Conservation (phyloP, 2,113 vertebrate species). For the Sakesphorus luctuosus region DNA sequence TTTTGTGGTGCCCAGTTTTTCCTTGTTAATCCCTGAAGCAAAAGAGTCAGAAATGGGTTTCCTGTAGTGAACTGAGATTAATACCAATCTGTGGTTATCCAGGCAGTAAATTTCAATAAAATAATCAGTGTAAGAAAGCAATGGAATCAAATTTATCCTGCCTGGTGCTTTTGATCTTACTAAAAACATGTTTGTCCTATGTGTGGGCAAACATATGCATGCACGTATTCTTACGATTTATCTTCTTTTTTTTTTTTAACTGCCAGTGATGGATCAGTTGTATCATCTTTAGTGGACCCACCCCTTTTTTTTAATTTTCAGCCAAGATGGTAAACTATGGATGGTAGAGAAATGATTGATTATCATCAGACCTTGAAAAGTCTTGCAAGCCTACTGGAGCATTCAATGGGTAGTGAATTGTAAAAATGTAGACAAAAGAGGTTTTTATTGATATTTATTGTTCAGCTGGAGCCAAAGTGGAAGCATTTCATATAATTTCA, state of each 20-base stretch:
- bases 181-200: background rate
- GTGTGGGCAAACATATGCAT: background rate
- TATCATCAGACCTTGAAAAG: background rate
- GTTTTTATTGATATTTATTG: background rate
- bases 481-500: background rate
- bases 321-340: background rate
- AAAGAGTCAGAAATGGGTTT: background rate
- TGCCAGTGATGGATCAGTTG: background rate
- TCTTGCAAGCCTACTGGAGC: background rate
- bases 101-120: background rate
- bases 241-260: background rate
- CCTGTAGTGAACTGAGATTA: background rate
- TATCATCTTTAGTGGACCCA: background rate
- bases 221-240: background rate
- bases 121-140: background rate
- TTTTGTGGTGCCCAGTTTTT: background rate
- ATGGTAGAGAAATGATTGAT: background rate
- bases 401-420: background rate
- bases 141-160: background rate
- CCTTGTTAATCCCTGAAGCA: background rate
- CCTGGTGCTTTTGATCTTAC: background rate
- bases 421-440: background rate
- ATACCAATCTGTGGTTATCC: background rate
- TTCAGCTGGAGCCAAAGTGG: background rate
- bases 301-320: background rate